A percentile compares a stretch with the other conserved stretches of the same genome.
phyloP scores from a whole-genome alignment of 2,888 invertebrate genomes.

The Tachina lurida region DNA sequence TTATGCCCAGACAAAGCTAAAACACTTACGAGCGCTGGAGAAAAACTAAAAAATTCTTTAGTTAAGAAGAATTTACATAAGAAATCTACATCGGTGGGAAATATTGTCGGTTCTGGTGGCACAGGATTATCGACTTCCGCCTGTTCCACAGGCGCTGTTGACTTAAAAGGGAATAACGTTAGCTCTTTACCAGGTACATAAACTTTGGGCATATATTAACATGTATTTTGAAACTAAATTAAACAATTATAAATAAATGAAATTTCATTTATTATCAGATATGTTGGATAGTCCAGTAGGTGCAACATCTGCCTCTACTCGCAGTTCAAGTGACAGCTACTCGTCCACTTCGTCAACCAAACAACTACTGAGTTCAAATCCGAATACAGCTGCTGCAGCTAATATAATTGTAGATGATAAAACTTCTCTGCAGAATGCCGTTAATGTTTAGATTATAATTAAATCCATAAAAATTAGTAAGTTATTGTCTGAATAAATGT shows the following conservation, averaged over 20 bases:
- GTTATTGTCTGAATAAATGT: conserved; percentile 9
- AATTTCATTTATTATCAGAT: conserved; percentile 72
- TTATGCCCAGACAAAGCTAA: conserved; percentile 83
- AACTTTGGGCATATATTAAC: neutral
- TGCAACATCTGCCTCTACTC: conserved; percentile 84
- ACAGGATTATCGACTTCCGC: conserved; percentile 44
- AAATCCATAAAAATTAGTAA: neutral
- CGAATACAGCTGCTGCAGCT: conserved; percentile 78
- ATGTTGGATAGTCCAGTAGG: conserved; percentile 87
- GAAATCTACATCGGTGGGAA: conserved; percentile 81
- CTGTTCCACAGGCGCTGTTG: conserved; percentile 76
- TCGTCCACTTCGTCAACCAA: conserved; percentile 92
- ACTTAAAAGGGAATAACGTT: conserved; percentile 84
- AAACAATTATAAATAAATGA: neutral
- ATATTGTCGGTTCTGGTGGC: conserved; percentile 78
- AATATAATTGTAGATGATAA: conserved; percentile 82
- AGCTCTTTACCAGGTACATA: conserved; percentile 85
- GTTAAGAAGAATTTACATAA: conserved; percentile 80
- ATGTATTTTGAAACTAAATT: too few relatives aligned
- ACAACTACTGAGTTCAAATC: conserved; percentile 86
- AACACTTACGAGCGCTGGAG: conserved; percentile 74
- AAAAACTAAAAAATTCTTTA: conserved; percentile 74
- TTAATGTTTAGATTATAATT: conserved; percentile 78
- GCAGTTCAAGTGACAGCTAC: conserved; percentile 92
- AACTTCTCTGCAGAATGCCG: conserved; percentile 80